These are phyloP conservation scores for Sciurus carolinensis DNA, from an alignment of 2,797 vertebrate species.

Conservation along the genomic window DNA sequence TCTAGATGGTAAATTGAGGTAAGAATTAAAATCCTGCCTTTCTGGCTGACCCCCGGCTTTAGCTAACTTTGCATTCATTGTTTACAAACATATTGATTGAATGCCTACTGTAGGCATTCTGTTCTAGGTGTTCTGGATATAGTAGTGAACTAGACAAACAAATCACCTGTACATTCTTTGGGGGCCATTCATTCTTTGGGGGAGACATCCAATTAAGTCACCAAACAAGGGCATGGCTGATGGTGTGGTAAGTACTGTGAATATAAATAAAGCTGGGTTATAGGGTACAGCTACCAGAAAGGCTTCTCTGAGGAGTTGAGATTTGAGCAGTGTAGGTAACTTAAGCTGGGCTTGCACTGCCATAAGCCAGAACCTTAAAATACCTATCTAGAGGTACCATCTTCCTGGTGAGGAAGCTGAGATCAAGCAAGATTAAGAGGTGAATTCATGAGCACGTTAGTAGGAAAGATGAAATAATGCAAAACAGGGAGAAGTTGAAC, in stretches of 20 bases:
- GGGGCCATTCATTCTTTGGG: background rate
- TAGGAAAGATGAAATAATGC: background rate
- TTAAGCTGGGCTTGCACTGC: background rate
- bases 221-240: background rate
- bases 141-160: background rate
- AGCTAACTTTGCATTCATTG: background rate
- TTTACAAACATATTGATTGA: background rate
- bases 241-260: background rate
- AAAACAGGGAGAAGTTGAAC: background rate
- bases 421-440: background rate
- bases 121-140: background rate
- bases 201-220: background rate
- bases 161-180: background rate
- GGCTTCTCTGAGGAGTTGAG: slow-evolving; percentile 35
- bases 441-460: background rate
- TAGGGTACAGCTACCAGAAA: background rate
- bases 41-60: background rate
- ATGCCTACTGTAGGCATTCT: background rate
- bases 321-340: background rate
- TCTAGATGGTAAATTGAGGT: background rate
- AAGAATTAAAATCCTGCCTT: background rate
- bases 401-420: background rate
- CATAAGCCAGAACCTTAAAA: background rate
- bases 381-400: background rate
- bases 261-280: background rate